Evolutionary conservation across 1,140 invertebrate species (phyloP).

Genomic region (Oppia nitens): DNA sequence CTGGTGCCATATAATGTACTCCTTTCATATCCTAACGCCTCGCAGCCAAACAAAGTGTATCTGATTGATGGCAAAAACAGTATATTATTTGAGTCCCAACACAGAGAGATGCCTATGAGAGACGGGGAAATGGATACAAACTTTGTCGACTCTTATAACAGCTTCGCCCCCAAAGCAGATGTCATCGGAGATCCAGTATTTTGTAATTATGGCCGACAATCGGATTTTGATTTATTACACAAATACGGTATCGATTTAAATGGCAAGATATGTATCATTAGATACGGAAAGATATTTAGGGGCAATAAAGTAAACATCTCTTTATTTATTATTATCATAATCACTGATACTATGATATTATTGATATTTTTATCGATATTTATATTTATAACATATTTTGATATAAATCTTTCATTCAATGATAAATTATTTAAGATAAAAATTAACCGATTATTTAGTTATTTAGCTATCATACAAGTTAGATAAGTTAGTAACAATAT

Average conservation of each 20-base stretch:
- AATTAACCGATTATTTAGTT: no score
- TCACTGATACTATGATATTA: no score
- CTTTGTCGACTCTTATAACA: conserved; percentile 18
- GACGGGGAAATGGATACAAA: background rate
- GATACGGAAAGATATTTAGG: conserved; percentile 11
- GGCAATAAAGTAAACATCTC: conserved; percentile 11
- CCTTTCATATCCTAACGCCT: background rate
- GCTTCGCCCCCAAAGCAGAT: conserved; percentile 23
- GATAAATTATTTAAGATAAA: no score
- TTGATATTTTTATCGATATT: no score
- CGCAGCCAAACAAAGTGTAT: conserved; percentile 5
- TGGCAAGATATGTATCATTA: conserved; percentile 19
- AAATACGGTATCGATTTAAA: conserved; percentile 13
- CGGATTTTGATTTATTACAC: conserved; percentile 18
- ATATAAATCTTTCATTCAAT: no score
- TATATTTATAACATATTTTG: no score
- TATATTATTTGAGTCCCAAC: background rate
- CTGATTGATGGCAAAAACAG: conserved; percentile 1
- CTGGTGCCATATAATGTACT: conserved; percentile 6
- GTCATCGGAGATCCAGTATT: conserved; percentile 17
- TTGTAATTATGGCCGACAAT: conserved; percentile 19
- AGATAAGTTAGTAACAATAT: no score
- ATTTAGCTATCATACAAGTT: no score
- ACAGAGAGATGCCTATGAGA: background rate
- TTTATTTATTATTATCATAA: no score